Base-by-base conservation (phyloP, 2,797 vertebrate genomes). In the Crax fasciolata region DNA sequence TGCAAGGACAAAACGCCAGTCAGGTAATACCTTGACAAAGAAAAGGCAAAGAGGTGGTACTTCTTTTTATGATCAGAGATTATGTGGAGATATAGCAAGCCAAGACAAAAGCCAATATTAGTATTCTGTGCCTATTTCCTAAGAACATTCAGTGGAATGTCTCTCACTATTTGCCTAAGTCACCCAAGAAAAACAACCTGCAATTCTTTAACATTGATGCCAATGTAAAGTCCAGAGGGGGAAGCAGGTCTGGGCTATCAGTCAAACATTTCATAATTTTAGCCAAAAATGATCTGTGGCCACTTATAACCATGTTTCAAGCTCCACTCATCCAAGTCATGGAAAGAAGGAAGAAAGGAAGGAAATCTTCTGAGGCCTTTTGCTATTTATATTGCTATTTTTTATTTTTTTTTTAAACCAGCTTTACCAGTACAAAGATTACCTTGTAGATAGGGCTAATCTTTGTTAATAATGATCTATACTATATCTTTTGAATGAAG, bases 101-200 rank as follows among this genome's bases (percentile, higher is more conserved):
- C 65, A 87, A 80, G 44, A 83, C 61, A 83, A 94, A 92, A 87
- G 35, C 8, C 43, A 89, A 0, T 79, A 74, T 28, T 30, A 73
- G 7, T 59, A 77, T 94, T 78, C 54, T 74, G 21, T 75, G 41
- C 21, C 30, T 65, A 18, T 25, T 78, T 15, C 30, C 73, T 71
- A 90, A 54, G 21, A 87, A 76, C 30, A 63, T 27, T 20, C 5
- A 51, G 24, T 32, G 57, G 68, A 94, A 96, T 57, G 68, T 74
- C 79, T 94, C 94, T 91, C 79, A 88, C 93, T 91, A 77, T 86
- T 77, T 94, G 41, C 32, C 25, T 83, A 89, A 88, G 85, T 72
- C 48, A 71, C 15, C 41, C 48, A 79, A 58, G 70, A 55, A 78
- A 73, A 92, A 54, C 24, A 85, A 74, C 17, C 10, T 66, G 14